These are phyloP conservation scores for Mamestra brassicae DNA, from an alignment of 2,888 invertebrate species.

Conservation along the genomic window DNA sequence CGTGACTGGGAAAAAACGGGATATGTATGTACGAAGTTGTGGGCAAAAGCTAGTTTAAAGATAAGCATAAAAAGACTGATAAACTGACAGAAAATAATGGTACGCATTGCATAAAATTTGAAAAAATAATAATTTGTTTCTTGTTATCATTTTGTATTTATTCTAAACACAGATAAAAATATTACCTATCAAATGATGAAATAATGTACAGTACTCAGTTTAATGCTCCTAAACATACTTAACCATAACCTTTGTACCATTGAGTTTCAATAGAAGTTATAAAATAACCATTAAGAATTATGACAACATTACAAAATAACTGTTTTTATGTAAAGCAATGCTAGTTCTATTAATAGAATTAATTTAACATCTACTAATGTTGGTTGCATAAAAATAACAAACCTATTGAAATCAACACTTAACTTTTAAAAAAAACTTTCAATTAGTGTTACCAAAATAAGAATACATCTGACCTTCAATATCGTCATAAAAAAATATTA, in stretches of 20 bases:
- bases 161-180: not conserved
- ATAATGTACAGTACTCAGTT: not conserved
- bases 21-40: no score
- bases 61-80: no score
- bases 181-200: not conserved
- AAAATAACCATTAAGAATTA: conserved; percentile 18
- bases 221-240: not conserved
- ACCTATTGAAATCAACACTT: not conserved
- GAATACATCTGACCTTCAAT: not conserved
- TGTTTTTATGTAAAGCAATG: not conserved
- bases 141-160: not conserved
- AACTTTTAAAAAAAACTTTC: not conserved
- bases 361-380: not conserved
- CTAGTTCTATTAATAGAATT: not conserved
- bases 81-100: no score
- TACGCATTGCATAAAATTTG: not conserved
- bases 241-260: not conserved
- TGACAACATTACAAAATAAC: conserved; percentile 1
- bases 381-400: not conserved
- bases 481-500: not conserved
- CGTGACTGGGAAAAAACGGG: no score
- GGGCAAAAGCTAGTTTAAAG: no score
- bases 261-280: not conserved
- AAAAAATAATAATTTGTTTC: not conserved
- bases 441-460: not conserved